These are phyloP conservation scores for Drosophila kurseongensis DNA, from an alignment of 1,140 invertebrate genomes.

Conservation along the genomic window DNA sequence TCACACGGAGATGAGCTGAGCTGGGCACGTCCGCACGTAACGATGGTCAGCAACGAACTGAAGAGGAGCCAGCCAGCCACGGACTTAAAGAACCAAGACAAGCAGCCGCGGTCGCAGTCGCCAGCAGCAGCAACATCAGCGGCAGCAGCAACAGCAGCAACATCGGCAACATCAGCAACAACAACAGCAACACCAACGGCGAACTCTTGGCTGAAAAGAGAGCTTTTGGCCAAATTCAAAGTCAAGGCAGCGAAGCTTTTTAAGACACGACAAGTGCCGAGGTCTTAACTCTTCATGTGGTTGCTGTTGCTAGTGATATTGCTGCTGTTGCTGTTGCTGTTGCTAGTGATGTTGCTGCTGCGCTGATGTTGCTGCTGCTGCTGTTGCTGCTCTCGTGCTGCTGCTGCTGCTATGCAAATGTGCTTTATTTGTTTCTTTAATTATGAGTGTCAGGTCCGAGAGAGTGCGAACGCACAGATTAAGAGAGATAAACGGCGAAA, in stretches of 20 bases:
- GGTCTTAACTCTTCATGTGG: slow-evolving; percentile 26
- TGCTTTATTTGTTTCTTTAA: slow-evolving; percentile 84
- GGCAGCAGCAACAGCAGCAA: slow-evolving; percentile 25
- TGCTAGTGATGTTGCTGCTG: slow-evolving; percentile 13
- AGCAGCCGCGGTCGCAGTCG: slow-evolving; percentile 70
- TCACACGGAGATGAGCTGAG: slow-evolving; percentile 62
- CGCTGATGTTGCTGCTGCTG: slow-evolving; percentile 24
- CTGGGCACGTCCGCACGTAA: slow-evolving; percentile 83
- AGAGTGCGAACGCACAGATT: slow-evolving; percentile 73
- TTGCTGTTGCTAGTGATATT: slow-evolving; percentile 19
- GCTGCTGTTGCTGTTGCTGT: slow-evolving; percentile 23
- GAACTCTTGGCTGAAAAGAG: slow-evolving; percentile 22
- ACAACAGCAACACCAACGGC: slow-evolving; percentile 1
- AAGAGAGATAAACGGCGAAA: slow-evolving; percentile 68
- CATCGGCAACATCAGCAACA: slow-evolving; percentile 33
- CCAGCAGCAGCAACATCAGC: slow-evolving; percentile 49
- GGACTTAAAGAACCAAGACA: slow-evolving; percentile 84
- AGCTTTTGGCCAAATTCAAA: slow-evolving; percentile 48
- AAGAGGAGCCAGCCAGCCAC: slow-evolving; percentile 83
- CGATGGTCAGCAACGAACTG: slow-evolving; percentile 84
- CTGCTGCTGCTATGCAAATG: slow-evolving; percentile 63
- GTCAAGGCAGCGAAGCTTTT: slow-evolving; percentile 66
- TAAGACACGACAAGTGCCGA: slow-evolving; percentile 76
- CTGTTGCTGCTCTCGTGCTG: slow-evolving; percentile 24
- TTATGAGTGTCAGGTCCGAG: slow-evolving; percentile 81